Conservation (phyloP, 2,113 vertebrate species). For the Sylvilagus bachmani region DNA sequence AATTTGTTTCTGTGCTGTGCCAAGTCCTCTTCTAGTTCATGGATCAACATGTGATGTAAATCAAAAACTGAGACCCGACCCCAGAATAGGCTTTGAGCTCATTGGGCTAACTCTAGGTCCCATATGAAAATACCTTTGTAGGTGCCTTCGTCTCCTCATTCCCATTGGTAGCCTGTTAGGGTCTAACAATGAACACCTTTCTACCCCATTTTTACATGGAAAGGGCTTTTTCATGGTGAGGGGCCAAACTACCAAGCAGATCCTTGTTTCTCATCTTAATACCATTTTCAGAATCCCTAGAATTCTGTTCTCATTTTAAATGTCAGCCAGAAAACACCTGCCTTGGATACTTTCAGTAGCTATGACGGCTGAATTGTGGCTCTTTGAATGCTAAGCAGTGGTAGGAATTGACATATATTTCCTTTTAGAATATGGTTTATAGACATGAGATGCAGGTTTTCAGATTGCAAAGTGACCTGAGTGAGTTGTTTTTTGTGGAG, state of each 20-base stretch:
- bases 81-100: not conserved
- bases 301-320: not conserved
- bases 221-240: not conserved
- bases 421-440: not conserved
- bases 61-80: not conserved
- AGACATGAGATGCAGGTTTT: not conserved
- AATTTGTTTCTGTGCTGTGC: not conserved
- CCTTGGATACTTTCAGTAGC: not conserved
- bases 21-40: not conserved
- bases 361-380: not conserved
- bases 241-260: not conserved
- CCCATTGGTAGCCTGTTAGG: not conserved
- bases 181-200: not conserved
- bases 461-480: not conserved
- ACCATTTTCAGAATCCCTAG: not conserved
- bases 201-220: not conserved
- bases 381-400: not conserved
- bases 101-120: not conserved
- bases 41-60: not conserved
- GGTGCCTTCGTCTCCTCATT: not conserved
- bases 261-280: not conserved
- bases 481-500: not conserved
- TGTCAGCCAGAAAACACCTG: not conserved
- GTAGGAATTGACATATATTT: not conserved
- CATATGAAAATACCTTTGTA: not conserved